Evolutionary conservation across 2,888 invertebrate genomes (phyloP).

Genomic region (Ophioninae sp.): DNA sequence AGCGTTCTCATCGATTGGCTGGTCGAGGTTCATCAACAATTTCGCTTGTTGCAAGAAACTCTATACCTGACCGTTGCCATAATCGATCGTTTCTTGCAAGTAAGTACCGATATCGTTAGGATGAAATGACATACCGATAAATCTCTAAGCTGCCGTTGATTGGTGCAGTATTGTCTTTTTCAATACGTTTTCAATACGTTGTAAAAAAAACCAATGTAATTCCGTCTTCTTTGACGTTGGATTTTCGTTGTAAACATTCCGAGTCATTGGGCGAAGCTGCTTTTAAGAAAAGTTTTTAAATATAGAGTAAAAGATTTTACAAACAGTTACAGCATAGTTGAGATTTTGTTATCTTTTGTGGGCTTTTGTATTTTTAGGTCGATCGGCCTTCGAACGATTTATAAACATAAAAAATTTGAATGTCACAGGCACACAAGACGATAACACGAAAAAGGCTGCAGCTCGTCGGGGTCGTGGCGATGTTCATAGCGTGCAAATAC

Average conservation of each 20-base stretch:
- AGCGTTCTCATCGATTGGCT: conserved; percentile 96
- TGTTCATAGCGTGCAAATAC: conserved; percentile 96
- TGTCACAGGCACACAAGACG: conserved; percentile 83
- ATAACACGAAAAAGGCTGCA: conserved; percentile 89
- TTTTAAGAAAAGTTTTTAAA: no score
- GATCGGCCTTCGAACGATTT: neutral
- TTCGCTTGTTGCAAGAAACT: conserved; percentile 93
- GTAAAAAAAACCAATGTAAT: neutral
- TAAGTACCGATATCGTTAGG: conserved; percentile 70
- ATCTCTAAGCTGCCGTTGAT: neutral
- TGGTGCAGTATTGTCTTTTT: neutral
- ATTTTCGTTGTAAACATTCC: no score
- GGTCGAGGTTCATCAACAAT: conserved; percentile 94
- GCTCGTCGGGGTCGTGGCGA: conserved; percentile 93
- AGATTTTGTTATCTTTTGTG: neutral
- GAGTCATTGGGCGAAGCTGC: no score
- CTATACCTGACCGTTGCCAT: conserved; percentile 93
- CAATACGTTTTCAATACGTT: no score
- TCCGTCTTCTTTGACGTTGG: neutral
- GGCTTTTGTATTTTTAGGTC: no score
- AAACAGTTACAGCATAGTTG: neutral
- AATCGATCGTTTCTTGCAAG: conserved; percentile 94
- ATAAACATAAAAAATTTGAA: conserved; percentile 54
- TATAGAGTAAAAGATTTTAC: neutral
- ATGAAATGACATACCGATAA: neutral